Conservation (phyloP, 1,140 invertebrate genomes). For the Akabosia matsudoensis region DNA sequence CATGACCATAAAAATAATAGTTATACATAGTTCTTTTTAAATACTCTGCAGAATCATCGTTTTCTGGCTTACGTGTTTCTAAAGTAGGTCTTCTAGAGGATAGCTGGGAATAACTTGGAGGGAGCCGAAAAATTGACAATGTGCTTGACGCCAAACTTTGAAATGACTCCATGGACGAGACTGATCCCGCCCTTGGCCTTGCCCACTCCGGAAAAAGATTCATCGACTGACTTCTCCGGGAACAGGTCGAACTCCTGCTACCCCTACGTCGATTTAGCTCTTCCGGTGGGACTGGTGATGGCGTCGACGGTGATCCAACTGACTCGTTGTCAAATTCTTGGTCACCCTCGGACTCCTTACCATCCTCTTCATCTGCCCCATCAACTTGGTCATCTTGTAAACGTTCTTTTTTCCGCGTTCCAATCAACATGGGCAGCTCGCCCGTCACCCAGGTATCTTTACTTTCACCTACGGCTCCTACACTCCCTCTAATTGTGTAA, state of each 20-base stretch:
- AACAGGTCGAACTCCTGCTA: too few relatives aligned
- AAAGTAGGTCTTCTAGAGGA: background rate
- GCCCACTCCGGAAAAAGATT: background rate
- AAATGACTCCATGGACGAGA: background rate
- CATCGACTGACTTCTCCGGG: background rate
- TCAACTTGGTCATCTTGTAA: background rate
- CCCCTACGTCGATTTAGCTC: too few relatives aligned
- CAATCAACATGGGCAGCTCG: background rate
- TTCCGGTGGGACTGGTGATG: too few relatives aligned
- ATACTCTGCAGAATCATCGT: too few relatives aligned
- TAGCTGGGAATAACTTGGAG: constrained; percentile 4
- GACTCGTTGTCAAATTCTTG: background rate
- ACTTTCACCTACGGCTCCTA: background rate
- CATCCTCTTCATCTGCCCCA: background rate
- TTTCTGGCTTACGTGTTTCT: constrained; percentile 2
- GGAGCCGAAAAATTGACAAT: background rate
- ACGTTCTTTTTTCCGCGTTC: background rate
- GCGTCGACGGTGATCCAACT: too few relatives aligned
- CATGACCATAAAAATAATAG: too few relatives aligned
- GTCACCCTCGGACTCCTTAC: too few relatives aligned
- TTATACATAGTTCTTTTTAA: too few relatives aligned
- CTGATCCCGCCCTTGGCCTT: background rate
- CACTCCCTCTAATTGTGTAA: background rate
- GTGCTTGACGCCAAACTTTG: background rate
- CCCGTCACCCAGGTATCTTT: background rate